Conservation (phyloP, 2,888 invertebrate genomes). For the Aquatica leii region DNA sequence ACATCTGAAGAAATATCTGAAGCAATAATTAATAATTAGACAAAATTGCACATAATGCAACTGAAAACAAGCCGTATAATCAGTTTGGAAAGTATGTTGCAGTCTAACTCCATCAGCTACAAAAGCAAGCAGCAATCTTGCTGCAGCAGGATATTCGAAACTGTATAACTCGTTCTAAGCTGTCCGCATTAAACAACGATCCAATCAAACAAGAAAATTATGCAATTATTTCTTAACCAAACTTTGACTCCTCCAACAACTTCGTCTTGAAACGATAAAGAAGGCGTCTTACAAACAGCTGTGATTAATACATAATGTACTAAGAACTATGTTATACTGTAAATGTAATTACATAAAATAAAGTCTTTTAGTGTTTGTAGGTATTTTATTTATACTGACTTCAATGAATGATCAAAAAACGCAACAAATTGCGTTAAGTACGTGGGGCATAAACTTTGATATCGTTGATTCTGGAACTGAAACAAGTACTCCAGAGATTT, state of each 20-base stretch:
- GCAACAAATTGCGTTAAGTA: conserved; percentile 1
- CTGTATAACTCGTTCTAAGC: conserved; percentile 18
- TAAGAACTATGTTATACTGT: background rate
- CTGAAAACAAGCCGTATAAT: conserved; percentile 39
- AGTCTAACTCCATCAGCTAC: conserved; percentile 36
- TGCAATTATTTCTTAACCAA: background rate
- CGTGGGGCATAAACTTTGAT: background rate
- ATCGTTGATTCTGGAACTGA: conserved; percentile 5
- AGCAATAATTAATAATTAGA: conserved; percentile 37
- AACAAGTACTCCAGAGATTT: conserved; percentile 7
- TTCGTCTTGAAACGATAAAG: background rate
- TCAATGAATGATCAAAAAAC: conserved; percentile 4
- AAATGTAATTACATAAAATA: background rate
- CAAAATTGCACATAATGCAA: conserved; percentile 23
- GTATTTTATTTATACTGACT: background rate
- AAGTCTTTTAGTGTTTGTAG: background rate
- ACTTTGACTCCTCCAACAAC: background rate
- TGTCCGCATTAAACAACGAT: conserved; percentile 14
- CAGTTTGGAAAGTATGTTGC: conserved; percentile 42
- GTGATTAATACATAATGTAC: background rate
- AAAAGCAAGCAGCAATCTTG: conserved; percentile 39
- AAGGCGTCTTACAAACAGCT: background rate
- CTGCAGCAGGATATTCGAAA: conserved; percentile 44
- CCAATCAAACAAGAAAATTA: no score
- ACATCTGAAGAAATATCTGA: conserved; percentile 32